Conservation (phyloP, 2,888 invertebrate genomes). For the Clivina fossor region DNA sequence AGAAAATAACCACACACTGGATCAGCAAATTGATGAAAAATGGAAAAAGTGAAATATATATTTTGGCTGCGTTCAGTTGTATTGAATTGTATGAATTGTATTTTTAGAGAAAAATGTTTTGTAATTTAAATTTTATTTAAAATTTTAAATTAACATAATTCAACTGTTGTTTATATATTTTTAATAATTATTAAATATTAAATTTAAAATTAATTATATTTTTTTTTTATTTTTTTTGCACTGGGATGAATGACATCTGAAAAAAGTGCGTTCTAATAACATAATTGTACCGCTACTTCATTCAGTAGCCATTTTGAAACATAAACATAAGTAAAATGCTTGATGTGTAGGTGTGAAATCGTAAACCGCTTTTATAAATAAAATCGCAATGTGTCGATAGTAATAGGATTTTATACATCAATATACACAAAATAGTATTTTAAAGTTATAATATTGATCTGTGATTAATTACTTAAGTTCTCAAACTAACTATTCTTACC, state of each 20-base stretch:
- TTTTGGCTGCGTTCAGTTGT: not conserved
- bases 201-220: constrained; percentile 4
- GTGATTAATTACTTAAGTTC: no score
- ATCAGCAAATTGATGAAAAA: not conserved
- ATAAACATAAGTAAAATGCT: constrained; percentile 21
- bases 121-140: not conserved
- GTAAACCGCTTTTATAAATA: constrained; percentile 10
- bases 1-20: constrained; percentile 26
- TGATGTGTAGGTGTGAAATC: constrained; percentile 15
- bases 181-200: not conserved
- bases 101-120: no score
- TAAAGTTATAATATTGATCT: constrained; percentile 11
- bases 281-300: constrained; percentile 28
- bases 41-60: not conserved
- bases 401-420: not conserved
- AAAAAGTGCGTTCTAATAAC: constrained; percentile 19
- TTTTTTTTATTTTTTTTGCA: constrained; percentile 13
- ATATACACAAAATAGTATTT: constrained; percentile 1
- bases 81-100: not conserved
- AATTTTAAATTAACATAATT: not conserved
- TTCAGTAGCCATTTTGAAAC: constrained; percentile 37
- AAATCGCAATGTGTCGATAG: not conserved
- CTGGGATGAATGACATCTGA: not conserved
- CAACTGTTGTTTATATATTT: not conserved
- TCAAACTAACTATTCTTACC: no score